These are phyloP conservation scores for Ardeotis arabs DNA, from an alignment of 2,113 vertebrate genomes.

Conservation along the genomic window DNA sequence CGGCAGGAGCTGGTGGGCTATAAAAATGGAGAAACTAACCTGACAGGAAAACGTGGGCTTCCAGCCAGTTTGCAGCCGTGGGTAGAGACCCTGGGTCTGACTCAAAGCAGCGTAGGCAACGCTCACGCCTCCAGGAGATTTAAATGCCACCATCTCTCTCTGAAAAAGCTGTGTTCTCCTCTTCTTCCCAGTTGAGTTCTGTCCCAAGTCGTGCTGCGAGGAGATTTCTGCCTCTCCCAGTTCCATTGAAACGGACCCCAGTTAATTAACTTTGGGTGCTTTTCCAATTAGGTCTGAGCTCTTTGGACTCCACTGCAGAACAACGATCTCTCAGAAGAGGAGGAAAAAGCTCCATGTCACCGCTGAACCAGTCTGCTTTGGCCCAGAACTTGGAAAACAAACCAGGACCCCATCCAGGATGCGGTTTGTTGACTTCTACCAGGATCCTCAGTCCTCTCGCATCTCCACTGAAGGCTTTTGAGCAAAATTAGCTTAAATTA, in stretches of 20 bases:
- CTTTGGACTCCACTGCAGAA: neutral
- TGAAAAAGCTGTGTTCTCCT: neutral
- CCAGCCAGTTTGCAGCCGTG: slow-evolving; percentile 43
- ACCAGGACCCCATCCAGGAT: neutral
- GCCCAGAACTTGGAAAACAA: neutral
- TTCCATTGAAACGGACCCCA: neutral
- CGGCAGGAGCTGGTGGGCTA: slow-evolving; percentile 18
- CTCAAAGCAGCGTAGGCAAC: slow-evolving; percentile 41
- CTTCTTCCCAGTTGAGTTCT: neutral
- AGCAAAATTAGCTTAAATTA: neutral
- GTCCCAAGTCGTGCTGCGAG: neutral
- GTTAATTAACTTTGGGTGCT: neutral
- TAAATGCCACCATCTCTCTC: slow-evolving; percentile 18
- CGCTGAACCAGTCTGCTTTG: neutral
- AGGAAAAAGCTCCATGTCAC: neutral
- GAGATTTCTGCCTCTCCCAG: neutral
- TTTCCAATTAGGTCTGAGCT: neutral
- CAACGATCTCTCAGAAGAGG: accelerated
- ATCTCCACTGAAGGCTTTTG: neutral
- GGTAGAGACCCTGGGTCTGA: slow-evolving; percentile 30
- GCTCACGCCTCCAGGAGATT: neutral
- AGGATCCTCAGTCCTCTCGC: neutral
- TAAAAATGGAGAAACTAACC: slow-evolving; percentile 36
- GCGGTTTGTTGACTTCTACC: neutral
- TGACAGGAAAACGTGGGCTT: slow-evolving; percentile 34